Conservation (phyloP, 2,113 vertebrate genomes). For the cat (Felis catus) region DNA sequence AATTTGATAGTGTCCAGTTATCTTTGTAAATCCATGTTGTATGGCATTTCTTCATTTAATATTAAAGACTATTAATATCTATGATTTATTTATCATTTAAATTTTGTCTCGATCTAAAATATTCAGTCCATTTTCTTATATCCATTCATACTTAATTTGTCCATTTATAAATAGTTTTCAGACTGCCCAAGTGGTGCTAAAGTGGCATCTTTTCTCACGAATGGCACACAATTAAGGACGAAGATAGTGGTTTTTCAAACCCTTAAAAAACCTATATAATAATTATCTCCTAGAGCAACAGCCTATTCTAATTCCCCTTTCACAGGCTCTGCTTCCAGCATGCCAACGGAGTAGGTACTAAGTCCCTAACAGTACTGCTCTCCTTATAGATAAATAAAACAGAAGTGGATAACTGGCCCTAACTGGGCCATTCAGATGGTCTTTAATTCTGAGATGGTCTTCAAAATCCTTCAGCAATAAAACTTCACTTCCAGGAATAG, state of each 20-base stretch:
- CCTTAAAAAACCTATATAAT: neutral
- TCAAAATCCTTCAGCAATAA: neutral
- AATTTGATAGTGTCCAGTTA: slow-evolving; percentile 41
- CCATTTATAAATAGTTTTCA: slow-evolving; percentile 9
- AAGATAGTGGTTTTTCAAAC: neutral
- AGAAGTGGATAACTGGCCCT: neutral
- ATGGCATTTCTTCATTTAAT: slow-evolving; percentile 32
- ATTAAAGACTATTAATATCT: neutral
- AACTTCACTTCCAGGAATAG: neutral
- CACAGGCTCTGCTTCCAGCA: neutral
- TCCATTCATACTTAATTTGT: slow-evolving; percentile 39
- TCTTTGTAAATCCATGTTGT: slow-evolving; percentile 15
- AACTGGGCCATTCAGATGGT: neutral
- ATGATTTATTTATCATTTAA: slow-evolving; percentile 49
- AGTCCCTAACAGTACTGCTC: neutral
- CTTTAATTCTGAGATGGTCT: neutral
- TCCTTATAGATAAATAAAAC: neutral
- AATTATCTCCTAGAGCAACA: neutral
- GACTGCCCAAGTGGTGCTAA: neutral
- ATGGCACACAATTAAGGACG: neutral
- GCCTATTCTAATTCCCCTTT: neutral
- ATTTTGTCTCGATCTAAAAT: neutral
- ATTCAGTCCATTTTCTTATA: neutral
- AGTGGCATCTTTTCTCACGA: neutral
- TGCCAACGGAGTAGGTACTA: neutral